Evolutionary conservation across 2,797 vertebrate species (phyloP), one percentile per base, ranked within the genome.

Genomic region (Phaenicophaeus curvirostris): DNA sequence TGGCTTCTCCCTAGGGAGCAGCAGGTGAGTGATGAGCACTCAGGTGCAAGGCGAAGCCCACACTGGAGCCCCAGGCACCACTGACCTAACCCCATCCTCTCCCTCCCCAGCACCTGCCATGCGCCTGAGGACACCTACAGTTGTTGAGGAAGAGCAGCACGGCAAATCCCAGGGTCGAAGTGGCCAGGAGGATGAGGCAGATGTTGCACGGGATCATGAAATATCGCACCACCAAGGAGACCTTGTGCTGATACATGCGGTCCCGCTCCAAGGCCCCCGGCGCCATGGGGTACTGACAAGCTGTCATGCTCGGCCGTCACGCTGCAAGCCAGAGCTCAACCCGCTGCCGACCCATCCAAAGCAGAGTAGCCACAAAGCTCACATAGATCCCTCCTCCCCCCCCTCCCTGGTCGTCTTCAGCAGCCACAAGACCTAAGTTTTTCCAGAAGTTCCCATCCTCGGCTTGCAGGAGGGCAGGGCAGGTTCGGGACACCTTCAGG

Each of bases 131-230:
- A 65, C 97, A 99, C 99, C 92, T 99, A 99, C 99, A 99, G 97
- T 99, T 99, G 97, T 99, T 99, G 98, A 99, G 99, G 98, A 99
- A 99, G 74, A 99, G 99, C 67, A 99, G 98, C 86, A 99, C 99
- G 0, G 99, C 99, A 48, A 99, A 99, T 83, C 99, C 99, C 95
- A 99, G 98, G 0, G 99, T 99, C 18, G 99, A 98, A 4, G 98
- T 99, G 93, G 99, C 99, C 98, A 99, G 97, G 90, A 99, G 99
- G 97, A 99, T 99, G 95, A 99, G 98, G 96, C 99, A 99, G 97
- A 99, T 99, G 98, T 99, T 99, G 98, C 99, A 99, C 7, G 99
- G 99, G 93, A 99, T 98, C 99, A 99, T 99, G 97, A 99, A 99
- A 95, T 99, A 99, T 2, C 99, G 98, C 80, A 99, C 99, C 91